Conservation (phyloP, 2,113 vertebrate species). For the Pipra filicauda region DNA sequence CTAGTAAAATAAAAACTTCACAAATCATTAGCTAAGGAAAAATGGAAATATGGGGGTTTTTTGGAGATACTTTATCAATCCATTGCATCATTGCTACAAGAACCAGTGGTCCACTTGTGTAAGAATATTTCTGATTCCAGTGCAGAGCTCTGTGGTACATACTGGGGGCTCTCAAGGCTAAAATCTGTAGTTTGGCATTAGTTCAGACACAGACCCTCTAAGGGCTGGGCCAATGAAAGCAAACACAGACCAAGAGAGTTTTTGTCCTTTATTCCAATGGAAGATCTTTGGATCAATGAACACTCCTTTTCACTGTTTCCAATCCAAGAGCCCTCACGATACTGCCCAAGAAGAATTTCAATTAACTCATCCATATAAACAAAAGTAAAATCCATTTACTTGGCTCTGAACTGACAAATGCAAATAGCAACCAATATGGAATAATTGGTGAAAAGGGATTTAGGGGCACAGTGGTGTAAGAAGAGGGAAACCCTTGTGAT, state of each 20-base stretch:
- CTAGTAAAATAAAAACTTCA: neutral
- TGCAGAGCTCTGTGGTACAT: neutral
- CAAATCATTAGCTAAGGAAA: neutral
- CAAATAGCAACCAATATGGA: neutral
- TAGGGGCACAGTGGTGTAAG: neutral
- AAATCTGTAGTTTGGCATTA: neutral
- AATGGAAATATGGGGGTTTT: neutral
- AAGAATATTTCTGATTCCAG: neutral
- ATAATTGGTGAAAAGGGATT: neutral
- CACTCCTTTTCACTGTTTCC: neutral
- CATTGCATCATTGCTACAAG: neutral
- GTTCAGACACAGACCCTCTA: neutral
- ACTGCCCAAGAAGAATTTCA: neutral
- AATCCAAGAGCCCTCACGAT: neutral
- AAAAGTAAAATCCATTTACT: neutral
- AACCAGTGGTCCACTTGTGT: neutral
- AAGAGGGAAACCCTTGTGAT: neutral
- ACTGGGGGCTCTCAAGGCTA: neutral
- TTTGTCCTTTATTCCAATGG: neutral
- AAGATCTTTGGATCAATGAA: neutral
- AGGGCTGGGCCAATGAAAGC: neutral
- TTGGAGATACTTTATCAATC: neutral
- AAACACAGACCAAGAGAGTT: neutral
- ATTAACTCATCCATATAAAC: neutral
- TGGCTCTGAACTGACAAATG: neutral